Conservation (phyloP, 2,797 vertebrate species). For the Melanotaenia trifasciata region DNA sequence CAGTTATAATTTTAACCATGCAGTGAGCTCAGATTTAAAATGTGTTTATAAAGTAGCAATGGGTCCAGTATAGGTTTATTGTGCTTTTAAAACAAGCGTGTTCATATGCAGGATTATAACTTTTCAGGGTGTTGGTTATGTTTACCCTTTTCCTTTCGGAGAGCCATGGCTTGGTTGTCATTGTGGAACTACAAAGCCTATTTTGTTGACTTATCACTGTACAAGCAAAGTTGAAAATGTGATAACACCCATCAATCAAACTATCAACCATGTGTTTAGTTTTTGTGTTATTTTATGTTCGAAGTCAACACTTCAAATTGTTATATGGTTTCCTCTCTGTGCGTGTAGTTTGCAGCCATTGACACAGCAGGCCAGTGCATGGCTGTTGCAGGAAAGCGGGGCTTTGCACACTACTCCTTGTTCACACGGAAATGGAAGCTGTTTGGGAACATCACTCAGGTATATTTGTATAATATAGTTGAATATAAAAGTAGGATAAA, state of each 20-base stretch:
- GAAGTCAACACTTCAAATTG: neutral
- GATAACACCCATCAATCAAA: neutral
- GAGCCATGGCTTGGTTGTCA: neutral
- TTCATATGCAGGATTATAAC: neutral
- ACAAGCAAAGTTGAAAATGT: slow-evolving; percentile 1
- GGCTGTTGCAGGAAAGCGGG: slow-evolving; percentile 94
- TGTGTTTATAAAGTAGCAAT: slow-evolving; percentile 1
- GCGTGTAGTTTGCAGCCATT: slow-evolving; percentile 93
- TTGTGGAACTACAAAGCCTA: neutral
- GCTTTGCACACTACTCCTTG: slow-evolving; percentile 98
- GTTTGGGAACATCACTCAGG: slow-evolving; percentile 99
- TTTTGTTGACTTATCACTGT: neutral
- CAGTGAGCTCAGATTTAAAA: slow-evolving; percentile 1
- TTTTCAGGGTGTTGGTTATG: neutral
- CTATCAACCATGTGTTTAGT: neutral
- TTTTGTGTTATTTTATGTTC: slow-evolving; percentile 1
- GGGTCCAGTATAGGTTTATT: slow-evolving; percentile 11
- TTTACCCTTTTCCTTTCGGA: neutral
- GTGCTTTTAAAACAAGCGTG: slow-evolving; percentile 4
- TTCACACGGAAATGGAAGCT: slow-evolving; percentile 98
- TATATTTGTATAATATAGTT: slow-evolving; percentile 52
- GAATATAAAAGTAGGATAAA: no score
- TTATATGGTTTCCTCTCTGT: neutral
- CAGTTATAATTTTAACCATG: neutral
- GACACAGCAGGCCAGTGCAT: slow-evolving; percentile 95